A percentile compares a stretch with the other conserved stretches of the same genome.
Evolutionary conservation across 1,140 invertebrate species (phyloP).

Genomic region (Tetramorium parvispinum): DNA sequence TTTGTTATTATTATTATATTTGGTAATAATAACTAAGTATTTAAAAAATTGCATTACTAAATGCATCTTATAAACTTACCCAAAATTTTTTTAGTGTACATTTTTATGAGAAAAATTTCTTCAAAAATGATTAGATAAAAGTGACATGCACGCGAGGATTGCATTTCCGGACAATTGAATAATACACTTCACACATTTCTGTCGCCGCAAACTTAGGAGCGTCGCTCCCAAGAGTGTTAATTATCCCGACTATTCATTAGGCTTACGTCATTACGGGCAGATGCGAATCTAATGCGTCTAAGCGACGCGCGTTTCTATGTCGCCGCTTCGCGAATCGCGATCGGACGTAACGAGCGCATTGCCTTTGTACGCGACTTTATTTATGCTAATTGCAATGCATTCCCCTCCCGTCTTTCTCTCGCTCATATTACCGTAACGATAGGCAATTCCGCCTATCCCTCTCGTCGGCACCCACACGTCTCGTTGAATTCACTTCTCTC

Average conservation of each 20-base stretch:
- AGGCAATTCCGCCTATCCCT: background rate
- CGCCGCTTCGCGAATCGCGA: background rate
- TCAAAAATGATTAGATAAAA: background rate
- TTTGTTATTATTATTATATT: no score
- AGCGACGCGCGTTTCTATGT: background rate
- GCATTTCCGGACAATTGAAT: background rate
- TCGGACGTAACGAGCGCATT: background rate
- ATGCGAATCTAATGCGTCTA: background rate
- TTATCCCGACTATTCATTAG: background rate
- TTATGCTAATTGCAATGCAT: slow-evolving; percentile 10
- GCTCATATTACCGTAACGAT: background rate
- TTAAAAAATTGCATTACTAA: no score
- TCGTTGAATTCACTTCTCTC: background rate
- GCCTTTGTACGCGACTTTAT: background rate
- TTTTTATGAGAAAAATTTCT: background rate
- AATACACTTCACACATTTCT: background rate
- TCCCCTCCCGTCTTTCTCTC: background rate
- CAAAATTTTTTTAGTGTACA: no score
- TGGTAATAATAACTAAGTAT: no score
- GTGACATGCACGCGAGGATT: background rate
- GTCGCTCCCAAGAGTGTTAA: background rate
- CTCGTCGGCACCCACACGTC: background rate
- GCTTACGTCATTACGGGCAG: slow-evolving; percentile 34
- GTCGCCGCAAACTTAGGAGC: background rate
- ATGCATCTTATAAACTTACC: no score